Conservation (phyloP, 92 coral and sea anemone species). For the Ricordea florida region DNA sequence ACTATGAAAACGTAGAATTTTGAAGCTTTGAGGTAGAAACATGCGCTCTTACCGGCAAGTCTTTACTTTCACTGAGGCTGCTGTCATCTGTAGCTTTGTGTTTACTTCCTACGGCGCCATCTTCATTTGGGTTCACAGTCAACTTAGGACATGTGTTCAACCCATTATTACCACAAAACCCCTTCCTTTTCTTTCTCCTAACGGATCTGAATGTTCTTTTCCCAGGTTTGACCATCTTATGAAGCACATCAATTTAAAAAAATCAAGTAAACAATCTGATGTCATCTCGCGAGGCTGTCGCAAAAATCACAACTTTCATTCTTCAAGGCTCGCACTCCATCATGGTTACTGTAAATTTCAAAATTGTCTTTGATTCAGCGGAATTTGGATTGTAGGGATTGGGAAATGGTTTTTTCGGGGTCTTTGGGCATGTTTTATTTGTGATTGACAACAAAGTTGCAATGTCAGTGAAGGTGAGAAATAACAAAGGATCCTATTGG, state of each 20-base stretch:
- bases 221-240: not conserved
- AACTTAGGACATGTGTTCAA: not conserved
- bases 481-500: no score
- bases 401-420: no score
- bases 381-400: no score
- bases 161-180: not conserved
- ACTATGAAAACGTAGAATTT: slow-evolving; percentile 52
- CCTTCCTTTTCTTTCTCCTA: no score
- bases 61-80: not conserved
- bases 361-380: no score
- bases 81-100: not conserved
- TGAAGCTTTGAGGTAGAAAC: slow-evolving; percentile 49
- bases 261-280: not conserved
- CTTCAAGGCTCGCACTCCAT: no score
- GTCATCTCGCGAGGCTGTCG: not conserved
- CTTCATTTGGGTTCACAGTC: not conserved
- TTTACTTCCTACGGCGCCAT: not conserved
- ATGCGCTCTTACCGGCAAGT: slow-evolving; percentile 6
- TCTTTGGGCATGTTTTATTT: no score
- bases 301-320: not conserved
- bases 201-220: no score
- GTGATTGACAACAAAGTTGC: no score
- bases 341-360: no score
- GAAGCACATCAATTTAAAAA: not conserved
- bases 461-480: no score